Percentiles rank a stretch among this genome's conserved stretches.
Evolutionary conservation across 2,797 vertebrate genomes (phyloP).

Genomic region (Trichosurus vulpecula): DNA sequence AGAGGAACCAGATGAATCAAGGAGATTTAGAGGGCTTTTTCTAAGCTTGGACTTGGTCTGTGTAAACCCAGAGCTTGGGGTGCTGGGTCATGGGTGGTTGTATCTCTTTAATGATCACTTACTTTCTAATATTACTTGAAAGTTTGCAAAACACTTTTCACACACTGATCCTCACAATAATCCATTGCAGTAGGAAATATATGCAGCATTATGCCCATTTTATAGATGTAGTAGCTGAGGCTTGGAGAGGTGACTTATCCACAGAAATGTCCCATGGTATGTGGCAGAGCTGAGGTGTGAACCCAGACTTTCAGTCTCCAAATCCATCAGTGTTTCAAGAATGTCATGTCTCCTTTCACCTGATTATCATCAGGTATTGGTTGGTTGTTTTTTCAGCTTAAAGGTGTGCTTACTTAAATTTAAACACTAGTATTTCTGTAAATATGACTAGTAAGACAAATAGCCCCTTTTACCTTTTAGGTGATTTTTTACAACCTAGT

Average conservation of each 20-base stretch:
- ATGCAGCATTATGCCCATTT: not conserved
- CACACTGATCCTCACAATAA: not conserved
- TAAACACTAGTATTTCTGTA: slow-evolving; percentile 1
- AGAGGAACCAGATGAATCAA: not conserved
- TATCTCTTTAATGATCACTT: not conserved
- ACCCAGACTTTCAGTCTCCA: not conserved
- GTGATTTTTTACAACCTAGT: slow-evolving; percentile 24
- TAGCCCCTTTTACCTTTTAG: not conserved
- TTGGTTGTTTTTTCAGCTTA: not conserved
- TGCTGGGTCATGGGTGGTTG: not conserved
- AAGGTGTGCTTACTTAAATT: not conserved
- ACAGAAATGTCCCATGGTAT: not conserved
- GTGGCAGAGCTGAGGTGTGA: not conserved
- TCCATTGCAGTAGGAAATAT: not conserved
- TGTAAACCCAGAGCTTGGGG: not conserved
- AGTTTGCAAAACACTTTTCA: not conserved
- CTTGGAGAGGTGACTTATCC: not conserved
- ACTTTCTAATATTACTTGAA: not conserved
- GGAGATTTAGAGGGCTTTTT: not conserved
- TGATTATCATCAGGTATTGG: slow-evolving; percentile 13
- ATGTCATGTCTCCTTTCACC: not conserved
- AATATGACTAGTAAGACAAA: slow-evolving; percentile 43
- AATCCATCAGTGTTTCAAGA: not conserved
- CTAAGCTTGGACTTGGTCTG: not conserved
- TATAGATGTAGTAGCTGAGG: not conserved